These are phyloP conservation scores for Carcina quercana DNA, from an alignment of 2,888 invertebrate genomes.

Conservation along the genomic window DNA sequence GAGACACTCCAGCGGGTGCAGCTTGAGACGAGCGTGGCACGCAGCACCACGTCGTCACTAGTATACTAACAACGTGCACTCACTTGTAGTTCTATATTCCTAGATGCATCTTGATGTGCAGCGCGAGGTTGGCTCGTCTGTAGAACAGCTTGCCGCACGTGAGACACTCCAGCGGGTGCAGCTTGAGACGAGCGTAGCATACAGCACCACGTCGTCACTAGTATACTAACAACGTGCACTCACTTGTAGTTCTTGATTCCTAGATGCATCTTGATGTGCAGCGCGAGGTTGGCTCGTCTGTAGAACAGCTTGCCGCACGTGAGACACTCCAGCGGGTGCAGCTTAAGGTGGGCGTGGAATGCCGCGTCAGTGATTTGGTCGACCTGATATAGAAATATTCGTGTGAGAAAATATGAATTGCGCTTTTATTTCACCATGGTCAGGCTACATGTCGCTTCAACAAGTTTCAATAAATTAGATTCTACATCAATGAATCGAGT, in stretches of 20 bases:
- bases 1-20: slow-evolving; percentile 88
- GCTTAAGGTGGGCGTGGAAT: slow-evolving; percentile 83
- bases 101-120: slow-evolving; percentile 87
- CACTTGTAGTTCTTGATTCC: slow-evolving; percentile 82
- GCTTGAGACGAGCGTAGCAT: slow-evolving; percentile 83
- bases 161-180: slow-evolving; percentile 88
- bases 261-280: slow-evolving; percentile 87
- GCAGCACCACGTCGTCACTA: slow-evolving; percentile 77
- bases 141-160: slow-evolving; percentile 88
- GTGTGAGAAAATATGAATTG: not conserved
- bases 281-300: slow-evolving; percentile 80
- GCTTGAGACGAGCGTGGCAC: slow-evolving; percentile 83
- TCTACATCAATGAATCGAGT: no score
- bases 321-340: slow-evolving; percentile 88
- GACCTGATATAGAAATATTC: slow-evolving; percentile 29
- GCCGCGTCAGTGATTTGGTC: slow-evolving; percentile 79
- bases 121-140: slow-evolving; percentile 80
- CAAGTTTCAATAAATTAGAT: no score
- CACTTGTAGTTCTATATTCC: slow-evolving; percentile 82
- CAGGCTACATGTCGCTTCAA: no score
- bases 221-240: no score
- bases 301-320: slow-evolving; percentile 88
- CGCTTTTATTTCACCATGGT: no score
- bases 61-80: no score
- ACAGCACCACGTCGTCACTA: slow-evolving; percentile 77